Conservation (phyloP, 2,888 invertebrate species). For the Choreutis nemorana region DNA sequence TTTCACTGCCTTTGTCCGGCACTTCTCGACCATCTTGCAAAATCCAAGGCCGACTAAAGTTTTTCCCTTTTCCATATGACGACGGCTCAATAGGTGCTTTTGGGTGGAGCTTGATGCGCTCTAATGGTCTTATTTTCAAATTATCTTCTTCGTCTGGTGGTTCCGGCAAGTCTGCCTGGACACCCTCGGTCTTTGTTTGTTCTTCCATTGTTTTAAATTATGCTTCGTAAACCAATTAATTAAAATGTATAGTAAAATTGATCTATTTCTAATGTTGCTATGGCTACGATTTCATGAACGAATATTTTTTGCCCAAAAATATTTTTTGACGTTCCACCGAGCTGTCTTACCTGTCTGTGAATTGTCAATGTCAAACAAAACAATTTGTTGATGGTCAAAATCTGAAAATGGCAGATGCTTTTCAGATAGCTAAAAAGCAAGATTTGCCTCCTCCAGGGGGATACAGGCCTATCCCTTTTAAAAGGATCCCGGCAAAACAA, state of each 20-base stretch:
- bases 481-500: conserved; percentile 75
- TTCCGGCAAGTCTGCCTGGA: conserved; percentile 45
- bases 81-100: conserved; percentile 49
- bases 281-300: background rate
- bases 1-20: conserved; percentile 42
- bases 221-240: background rate
- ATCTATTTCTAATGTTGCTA: background rate
- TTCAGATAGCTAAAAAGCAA: conserved; percentile 63
- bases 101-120: conserved; percentile 41
- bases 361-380: conserved; percentile 3
- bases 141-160: conserved; percentile 23
- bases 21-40: conserved; percentile 46
- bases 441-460: conserved; percentile 96
- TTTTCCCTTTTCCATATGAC: conserved; percentile 42
- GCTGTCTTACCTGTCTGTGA: conserved; percentile 1
- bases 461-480: conserved; percentile 78
- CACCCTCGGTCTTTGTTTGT: conserved; percentile 23
- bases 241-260: background rate
- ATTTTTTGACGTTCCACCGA: background rate
- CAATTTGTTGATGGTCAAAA: conserved; percentile 6
- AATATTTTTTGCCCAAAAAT: too few species aligned
- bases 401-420: conserved; percentile 38
- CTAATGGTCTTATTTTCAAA: conserved; percentile 40
- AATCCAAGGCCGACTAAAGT: conserved; percentile 50
- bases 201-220: conserved; percentile 16